These are phyloP conservation scores for Phanerotoma sp. DNA, from an alignment of 2,888 invertebrate genomes.

Conservation along the genomic window DNA sequence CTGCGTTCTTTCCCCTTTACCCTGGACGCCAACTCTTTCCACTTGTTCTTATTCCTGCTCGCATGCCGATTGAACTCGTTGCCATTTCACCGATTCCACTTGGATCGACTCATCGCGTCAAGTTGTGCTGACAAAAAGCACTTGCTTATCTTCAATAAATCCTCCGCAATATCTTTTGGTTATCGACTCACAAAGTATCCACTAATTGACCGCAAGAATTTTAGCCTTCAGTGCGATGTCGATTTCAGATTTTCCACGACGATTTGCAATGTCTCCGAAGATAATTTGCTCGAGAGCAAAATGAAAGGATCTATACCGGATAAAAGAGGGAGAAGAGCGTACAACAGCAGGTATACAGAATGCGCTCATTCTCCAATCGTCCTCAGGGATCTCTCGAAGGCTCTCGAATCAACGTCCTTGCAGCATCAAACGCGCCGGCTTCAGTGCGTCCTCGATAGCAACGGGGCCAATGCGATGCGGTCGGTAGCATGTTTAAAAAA, in stretches of 20 bases:
- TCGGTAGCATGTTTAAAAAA: conserved; percentile 24
- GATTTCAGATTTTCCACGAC: conserved; percentile 4
- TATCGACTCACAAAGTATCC: conserved; percentile 8
- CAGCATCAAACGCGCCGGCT: conserved; percentile 26
- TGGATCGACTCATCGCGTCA: conserved; percentile 11
- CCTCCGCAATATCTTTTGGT: not conserved
- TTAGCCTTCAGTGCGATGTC: not conserved
- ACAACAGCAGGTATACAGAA: not conserved
- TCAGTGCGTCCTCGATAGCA: conserved; percentile 38
- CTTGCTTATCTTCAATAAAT: conserved; percentile 7
- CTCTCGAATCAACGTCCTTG: conserved; percentile 23
- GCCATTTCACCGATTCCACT: conserved; percentile 15
- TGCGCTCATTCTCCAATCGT: conserved; percentile 10
- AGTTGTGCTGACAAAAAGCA: not conserved
- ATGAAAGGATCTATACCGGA: not conserved
- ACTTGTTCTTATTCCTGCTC: conserved; percentile 31
- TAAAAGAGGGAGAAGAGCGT: not conserved
- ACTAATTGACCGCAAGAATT: conserved; percentile 7
- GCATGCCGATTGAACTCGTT: conserved; percentile 35
- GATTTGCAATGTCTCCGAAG: not conserved
- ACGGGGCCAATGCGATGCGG: conserved; percentile 47
- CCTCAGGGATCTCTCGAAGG: conserved; percentile 14
- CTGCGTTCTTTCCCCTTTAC: conserved; percentile 24
- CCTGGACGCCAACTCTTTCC: too few relatives aligned
- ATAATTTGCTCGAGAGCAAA: not conserved